These are phyloP conservation scores for Pterostichus niger DNA, from an alignment of 2,888 invertebrate species.

Conservation along the genomic window DNA sequence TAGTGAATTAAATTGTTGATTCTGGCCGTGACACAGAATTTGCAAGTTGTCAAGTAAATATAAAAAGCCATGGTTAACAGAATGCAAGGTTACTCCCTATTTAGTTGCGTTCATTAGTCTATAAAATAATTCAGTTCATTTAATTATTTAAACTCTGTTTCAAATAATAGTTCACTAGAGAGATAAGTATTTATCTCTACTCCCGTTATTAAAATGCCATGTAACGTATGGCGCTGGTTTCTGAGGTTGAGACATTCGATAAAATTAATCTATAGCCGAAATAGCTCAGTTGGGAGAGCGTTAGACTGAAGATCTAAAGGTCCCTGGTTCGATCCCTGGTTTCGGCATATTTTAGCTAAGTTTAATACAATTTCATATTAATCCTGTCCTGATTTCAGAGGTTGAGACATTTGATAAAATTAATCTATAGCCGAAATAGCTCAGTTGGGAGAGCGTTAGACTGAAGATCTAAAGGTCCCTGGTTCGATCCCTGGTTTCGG, in stretches of 20 bases:
- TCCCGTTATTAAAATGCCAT: too few species aligned
- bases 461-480: constrained; percentile 61
- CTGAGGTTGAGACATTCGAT: too few species aligned
- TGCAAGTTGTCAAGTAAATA: not conserved
- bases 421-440: constrained; percentile 85
- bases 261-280: too few species aligned
- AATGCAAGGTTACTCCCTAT: constrained; percentile 13
- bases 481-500: constrained; percentile 62
- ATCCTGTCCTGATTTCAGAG: too few species aligned
- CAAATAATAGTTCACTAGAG: too few species aligned
- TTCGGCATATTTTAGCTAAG: too few species aligned
- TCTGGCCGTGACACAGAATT: constrained; percentile 53
- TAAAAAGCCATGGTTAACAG: constrained; percentile 12
- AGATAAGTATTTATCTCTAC: too few species aligned
- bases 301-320: constrained; percentile 74
- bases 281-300: constrained; percentile 86
- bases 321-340: constrained; percentile 60
- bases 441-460: constrained; percentile 85
- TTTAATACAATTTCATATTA: too few species aligned
- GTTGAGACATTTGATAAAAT: too few species aligned
- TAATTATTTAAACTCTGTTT: too few species aligned
- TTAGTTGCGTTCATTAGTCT: not conserved
- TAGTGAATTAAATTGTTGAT: not conserved
- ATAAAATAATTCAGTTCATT: too few species aligned
- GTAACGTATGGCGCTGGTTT: too few species aligned